Base-by-base conservation (phyloP, 2,797 vertebrate species). In the Sebastes matsubarae region DNA sequence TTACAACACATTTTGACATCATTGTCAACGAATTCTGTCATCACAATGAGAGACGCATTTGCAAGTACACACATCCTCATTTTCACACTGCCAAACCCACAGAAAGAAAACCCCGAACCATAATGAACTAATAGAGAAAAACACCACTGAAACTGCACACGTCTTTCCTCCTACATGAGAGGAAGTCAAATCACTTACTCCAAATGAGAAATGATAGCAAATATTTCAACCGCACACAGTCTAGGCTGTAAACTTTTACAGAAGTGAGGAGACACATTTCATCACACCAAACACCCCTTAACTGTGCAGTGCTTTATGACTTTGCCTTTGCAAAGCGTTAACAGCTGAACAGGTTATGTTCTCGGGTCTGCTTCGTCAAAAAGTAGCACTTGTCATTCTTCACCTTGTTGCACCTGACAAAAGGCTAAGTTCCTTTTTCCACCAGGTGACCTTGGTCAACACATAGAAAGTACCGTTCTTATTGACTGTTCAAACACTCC, bases 11-110 rank as follows among this genome's bases (percentile, higher is more conserved):
- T 24, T 22, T 38, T 25, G 8, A 57, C n/a, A 66, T n/a, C 18
- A 46, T 6, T 65, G 16, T 8, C 6, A 77, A 24, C 3, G 18
- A 24, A 38, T 58, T 25, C 57, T 65, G 38, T 80, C 50, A 79
- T 66, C 68, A 69, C 24, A 50, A 8, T 59, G 11, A 75, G 1
- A 75, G 68, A 29, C 11, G 13, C 3, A 61, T 63, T 68, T 77
- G 46, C 38, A 68, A 72, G 60, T 68, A 14, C 75, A 74, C 68
- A 84, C 58, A 88, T 93, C 89, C 88, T 91, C 88, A 74, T 91
- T 93, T 89, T 88, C 25, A 77, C 25, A 63, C 69, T 24, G 38
- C 42, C 60, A 88, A 84, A 83, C 9, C 75, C 67, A 79, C 63
- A 24, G 30, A 71, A 75, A 74, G 42, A 83, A 90, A 89, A 25